Percentiles rank a stretch among this genome's conserved stretches.
Evolutionary conservation across 2,797 vertebrate genomes (phyloP).

Genomic region (Epinephelus awoara): DNA sequence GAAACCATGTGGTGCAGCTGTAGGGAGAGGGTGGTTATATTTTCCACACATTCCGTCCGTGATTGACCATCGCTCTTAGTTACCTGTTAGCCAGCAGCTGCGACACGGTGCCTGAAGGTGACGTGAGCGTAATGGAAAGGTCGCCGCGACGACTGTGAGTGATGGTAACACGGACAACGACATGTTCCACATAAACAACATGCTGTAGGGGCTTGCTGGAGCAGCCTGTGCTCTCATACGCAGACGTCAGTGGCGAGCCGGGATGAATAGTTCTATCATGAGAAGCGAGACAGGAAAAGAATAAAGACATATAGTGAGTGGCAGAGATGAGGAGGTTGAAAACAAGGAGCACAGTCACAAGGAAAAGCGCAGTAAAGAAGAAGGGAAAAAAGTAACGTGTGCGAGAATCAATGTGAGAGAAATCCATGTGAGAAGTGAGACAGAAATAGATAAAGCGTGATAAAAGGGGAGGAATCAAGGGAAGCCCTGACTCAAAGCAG

Average conservation of each 20-base stretch:
- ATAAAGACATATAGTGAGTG: slow-evolving; percentile 35
- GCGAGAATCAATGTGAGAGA: slow-evolving; percentile 43
- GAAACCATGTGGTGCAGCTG: slow-evolving; percentile 2
- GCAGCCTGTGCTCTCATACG: slow-evolving; percentile 90
- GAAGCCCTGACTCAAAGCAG: slow-evolving; percentile 60
- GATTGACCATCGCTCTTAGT: slow-evolving; percentile 15
- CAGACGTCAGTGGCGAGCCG: slow-evolving; percentile 88
- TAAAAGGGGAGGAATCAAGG: slow-evolving; percentile 61
- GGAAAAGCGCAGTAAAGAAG: slow-evolving; percentile 4
- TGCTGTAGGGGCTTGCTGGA: slow-evolving; percentile 85
- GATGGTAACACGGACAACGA: slow-evolving; percentile 91
- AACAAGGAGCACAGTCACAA: slow-evolving; percentile 39
- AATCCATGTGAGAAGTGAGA: slow-evolving; percentile 54
- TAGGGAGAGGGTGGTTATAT: not conserved
- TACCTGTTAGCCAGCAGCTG: slow-evolving; percentile 94
- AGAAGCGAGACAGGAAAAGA: slow-evolving; percentile 24
- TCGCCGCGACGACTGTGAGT: slow-evolving; percentile 92
- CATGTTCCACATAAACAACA: slow-evolving; percentile 93
- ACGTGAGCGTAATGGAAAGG: slow-evolving; percentile 93
- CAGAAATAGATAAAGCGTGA: slow-evolving; percentile 66
- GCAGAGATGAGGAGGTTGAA: slow-evolving; percentile 38
- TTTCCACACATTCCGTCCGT: not conserved
- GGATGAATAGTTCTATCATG: slow-evolving; percentile 89
- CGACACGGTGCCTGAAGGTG: slow-evolving; percentile 94
- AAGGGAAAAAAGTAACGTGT: slow-evolving; percentile 44